Evolutionary conservation across 2,888 invertebrate genomes (phyloP).

Genomic region (Vesta saturnalis): DNA sequence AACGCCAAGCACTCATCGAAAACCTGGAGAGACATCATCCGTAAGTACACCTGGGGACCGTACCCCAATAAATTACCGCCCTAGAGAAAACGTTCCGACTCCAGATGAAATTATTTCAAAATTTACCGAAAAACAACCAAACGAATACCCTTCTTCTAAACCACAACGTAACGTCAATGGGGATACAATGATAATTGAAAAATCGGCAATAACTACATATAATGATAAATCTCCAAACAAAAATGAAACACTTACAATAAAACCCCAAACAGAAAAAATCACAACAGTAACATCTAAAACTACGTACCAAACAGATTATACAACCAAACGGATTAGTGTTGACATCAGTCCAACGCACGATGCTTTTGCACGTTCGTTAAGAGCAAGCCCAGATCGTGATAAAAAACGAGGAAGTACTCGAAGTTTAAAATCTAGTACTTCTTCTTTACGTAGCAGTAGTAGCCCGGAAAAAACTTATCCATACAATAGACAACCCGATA

Average conservation of each 20-base stretch:
- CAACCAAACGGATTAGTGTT: constrained; percentile 63
- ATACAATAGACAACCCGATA: constrained; percentile 47
- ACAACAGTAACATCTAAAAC: constrained; percentile 62
- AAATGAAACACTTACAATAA: neutral
- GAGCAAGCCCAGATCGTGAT: constrained; percentile 69
- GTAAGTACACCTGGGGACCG: neutral
- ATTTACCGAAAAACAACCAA: neutral
- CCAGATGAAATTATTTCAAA: neutral
- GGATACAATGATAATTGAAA: neutral
- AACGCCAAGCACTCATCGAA: neutral
- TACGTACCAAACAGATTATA: constrained; percentile 69
- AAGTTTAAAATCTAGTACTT: constrained; percentile 63
- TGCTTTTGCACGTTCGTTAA: constrained; percentile 78
- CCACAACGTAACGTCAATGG: neutral
- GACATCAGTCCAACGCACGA: constrained; percentile 79
- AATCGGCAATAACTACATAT: neutral
- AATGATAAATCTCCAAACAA: neutral
- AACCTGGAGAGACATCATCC: neutral
- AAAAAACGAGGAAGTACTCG: constrained; percentile 65
- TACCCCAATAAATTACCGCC: constrained; percentile 43
- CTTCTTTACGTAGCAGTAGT: constrained; percentile 66
- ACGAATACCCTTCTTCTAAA: neutral
- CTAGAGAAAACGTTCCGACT: constrained; percentile 33
- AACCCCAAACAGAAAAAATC: constrained; percentile 35
- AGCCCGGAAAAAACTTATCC: constrained; percentile 54